A percentile compares a stretch with the other conserved stretches of the same genome.
These are phyloP conservation scores for Sylvia borin DNA, from an alignment of 2,797 vertebrate species.

Conservation along the genomic window DNA sequence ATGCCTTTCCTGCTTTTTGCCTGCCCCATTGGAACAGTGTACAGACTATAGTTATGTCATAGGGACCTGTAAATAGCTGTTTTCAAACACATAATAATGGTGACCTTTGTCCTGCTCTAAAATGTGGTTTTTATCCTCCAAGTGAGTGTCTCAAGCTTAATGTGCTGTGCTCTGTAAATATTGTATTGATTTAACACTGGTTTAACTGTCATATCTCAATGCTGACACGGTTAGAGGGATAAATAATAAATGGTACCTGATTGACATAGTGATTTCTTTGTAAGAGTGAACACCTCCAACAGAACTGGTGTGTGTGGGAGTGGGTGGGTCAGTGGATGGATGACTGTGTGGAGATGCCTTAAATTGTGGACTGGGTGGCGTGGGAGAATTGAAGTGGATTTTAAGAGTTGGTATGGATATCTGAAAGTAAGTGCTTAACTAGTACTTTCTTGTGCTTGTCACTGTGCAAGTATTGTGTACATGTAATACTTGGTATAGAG, in stretches of 20 bases:
- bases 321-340: constrained; percentile 49
- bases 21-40: constrained; percentile 77
- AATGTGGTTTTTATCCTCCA: constrained; percentile 82
- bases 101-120: constrained; percentile 81
- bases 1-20: constrained; percentile 79
- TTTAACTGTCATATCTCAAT: constrained; percentile 82
- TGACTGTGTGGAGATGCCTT: constrained; percentile 84
- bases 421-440: constrained; percentile 67
- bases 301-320: constrained; percentile 78
- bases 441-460: constrained; percentile 66
- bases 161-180: constrained; percentile 90
- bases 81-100: constrained; percentile 75
- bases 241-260: constrained; percentile 79
- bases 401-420: constrained; percentile 76
- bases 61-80: constrained; percentile 84
- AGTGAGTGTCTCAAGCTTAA: constrained; percentile 80
- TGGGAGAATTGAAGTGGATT: constrained; percentile 83
- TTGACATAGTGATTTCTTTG: constrained; percentile 68
- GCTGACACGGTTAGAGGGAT: constrained; percentile 83
- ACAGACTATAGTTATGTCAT: constrained; percentile 77
- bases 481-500: constrained; percentile 64
- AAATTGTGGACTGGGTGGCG: constrained; percentile 79
- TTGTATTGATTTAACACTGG: constrained; percentile 89
- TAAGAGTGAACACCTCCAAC: constrained; percentile 73
- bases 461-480: constrained; percentile 70